Percentiles rank a stretch among this genome's conserved stretches.
Conservation (phyloP, 2,113 vertebrate genomes). For the Zootoca vivipara region DNA sequence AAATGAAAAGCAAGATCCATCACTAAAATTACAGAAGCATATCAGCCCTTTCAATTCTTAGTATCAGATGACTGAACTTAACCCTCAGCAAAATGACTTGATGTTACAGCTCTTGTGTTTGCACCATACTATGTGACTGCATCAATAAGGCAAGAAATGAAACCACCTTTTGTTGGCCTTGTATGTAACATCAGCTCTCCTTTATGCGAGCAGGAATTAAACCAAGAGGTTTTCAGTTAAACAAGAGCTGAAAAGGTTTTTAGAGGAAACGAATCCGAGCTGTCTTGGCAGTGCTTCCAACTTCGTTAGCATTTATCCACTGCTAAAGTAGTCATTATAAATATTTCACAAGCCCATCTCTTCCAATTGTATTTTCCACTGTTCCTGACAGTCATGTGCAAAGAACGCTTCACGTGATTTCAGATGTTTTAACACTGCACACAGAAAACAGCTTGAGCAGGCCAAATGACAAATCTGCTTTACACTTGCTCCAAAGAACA, state of each 20-base stretch:
- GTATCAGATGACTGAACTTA: no score
- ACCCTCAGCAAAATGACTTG: no score
- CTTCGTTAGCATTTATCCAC: conserved; percentile 17
- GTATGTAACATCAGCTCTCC: background rate
- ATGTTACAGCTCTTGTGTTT: no score
- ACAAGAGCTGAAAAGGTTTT: background rate
- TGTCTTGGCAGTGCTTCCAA: conserved; percentile 1
- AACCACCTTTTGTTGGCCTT: background rate
- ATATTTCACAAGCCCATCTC: conserved; percentile 32
- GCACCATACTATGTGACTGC: no score
- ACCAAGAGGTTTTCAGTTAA: no score
- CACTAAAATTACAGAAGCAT: no score
- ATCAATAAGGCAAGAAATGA: conserved; percentile 28
- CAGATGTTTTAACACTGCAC: background rate
- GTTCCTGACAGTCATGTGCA: background rate
- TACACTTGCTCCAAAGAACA: background rate
- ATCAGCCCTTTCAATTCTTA: no score
- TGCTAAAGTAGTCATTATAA: conserved; percentile 44
- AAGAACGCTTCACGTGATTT: background rate
- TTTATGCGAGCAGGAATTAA: no score
- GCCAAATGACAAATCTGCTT: background rate
- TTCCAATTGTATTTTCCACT: background rate
- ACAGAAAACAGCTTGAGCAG: background rate
- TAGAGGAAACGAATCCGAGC: background rate
- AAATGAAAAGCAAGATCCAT: no score